Conservation (phyloP, 2,797 vertebrate species). For the Mastacembelus armatus region DNA sequence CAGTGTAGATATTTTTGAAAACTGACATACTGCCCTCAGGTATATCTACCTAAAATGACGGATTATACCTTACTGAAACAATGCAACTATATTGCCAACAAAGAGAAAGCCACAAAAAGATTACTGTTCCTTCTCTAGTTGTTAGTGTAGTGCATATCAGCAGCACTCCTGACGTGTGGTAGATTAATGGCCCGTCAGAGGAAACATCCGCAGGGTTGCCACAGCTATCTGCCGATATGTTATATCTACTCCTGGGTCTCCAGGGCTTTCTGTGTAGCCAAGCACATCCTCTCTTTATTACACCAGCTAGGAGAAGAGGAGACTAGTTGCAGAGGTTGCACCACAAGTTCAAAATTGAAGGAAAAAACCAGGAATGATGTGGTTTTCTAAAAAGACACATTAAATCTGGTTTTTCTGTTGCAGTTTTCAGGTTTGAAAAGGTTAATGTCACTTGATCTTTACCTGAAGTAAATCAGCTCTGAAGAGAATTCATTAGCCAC, state of each 20-base stretch:
- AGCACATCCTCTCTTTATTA: constrained; percentile 42
- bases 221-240: constrained; percentile 46
- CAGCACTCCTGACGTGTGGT: constrained; percentile 31
- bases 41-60: constrained; percentile 34
- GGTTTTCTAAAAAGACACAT: constrained; percentile 10
- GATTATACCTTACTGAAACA: constrained; percentile 31
- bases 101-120: constrained; percentile 27
- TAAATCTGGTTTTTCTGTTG: constrained; percentile 1
- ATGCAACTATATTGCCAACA: constrained; percentile 14
- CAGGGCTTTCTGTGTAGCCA: constrained; percentile 24
- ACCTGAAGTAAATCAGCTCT: constrained; percentile 47
- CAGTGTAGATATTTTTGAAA: constrained; percentile 1
- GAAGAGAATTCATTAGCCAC: constrained; percentile 53
- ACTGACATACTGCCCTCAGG: constrained; percentile 10
- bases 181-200: constrained; percentile 71
- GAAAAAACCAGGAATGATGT: constrained; percentile 15
- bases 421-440: constrained; percentile 43
- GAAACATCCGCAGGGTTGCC: constrained; percentile 57
- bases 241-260: constrained; percentile 38
- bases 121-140: constrained; percentile 30
- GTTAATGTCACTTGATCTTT: constrained; percentile 68
- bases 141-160: constrained; percentile 33
- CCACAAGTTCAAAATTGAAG: constrained; percentile 24
- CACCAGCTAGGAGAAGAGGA: constrained; percentile 16
- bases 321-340: constrained; percentile 22